Evolutionary conservation across 2,113 vertebrate genomes (phyloP).

Genomic region (Camelus bactrianus): DNA sequence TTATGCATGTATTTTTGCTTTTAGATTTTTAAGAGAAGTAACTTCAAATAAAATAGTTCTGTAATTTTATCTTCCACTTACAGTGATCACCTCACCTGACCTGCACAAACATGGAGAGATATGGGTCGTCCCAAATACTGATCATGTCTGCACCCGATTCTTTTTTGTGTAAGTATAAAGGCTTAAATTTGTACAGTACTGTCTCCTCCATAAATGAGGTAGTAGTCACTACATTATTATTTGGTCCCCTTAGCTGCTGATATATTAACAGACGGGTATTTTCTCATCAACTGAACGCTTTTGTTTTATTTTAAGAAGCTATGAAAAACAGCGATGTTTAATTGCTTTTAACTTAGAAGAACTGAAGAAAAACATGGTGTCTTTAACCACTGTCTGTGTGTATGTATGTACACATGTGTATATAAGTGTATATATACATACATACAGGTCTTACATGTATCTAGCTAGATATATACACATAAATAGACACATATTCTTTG

Average conservation of each 20-base stretch:
- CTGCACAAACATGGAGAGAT: slow-evolving; percentile 96
- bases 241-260: background rate
- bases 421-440: background rate
- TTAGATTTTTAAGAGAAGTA: background rate
- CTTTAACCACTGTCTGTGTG: background rate
- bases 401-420: background rate
- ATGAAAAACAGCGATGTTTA: background rate
- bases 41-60: background rate
- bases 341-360: slow-evolving; percentile 14
- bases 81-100: slow-evolving; percentile 95
- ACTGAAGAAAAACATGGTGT: background rate
- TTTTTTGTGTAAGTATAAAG: slow-evolving; percentile 94
- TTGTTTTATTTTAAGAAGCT: slow-evolving; percentile 17
- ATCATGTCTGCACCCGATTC: slow-evolving; percentile 95
- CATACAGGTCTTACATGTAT: background rate
- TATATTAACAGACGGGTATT: background rate
- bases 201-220: background rate
- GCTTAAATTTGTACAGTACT: background rate
- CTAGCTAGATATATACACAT: background rate
- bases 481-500: background rate
- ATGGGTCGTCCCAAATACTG: slow-evolving; percentile 95
- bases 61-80: background rate
- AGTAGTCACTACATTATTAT: background rate
- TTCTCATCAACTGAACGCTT: background rate
- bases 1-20: background rate